phyloP scores from a whole-genome alignment of 2,797 vertebrate species.

The Carduelis carduelis region DNA sequence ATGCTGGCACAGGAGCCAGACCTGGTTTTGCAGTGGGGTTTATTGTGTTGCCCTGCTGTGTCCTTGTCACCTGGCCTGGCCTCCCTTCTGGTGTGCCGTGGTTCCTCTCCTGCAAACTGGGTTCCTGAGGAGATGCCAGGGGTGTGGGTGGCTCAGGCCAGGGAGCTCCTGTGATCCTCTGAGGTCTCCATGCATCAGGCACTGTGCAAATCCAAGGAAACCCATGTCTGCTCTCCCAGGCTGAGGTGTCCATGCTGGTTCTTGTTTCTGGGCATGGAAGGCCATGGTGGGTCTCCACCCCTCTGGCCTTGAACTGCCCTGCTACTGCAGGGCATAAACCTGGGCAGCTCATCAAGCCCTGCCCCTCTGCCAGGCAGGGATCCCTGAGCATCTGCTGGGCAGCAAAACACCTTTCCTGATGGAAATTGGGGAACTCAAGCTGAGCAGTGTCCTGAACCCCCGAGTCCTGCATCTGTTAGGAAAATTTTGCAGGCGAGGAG shows the following conservation, averaged over 20 bases:
- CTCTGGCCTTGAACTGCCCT: neutral
- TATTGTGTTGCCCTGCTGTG: rapidly evolving
- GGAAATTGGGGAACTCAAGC: neutral
- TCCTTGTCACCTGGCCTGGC: neutral
- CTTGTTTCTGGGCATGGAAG: neutral
- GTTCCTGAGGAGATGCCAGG: neutral
- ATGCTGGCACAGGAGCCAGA: rapidly evolving
- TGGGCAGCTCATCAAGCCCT: rapidly evolving
- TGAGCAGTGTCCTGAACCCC: neutral
- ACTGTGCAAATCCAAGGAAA: neutral
- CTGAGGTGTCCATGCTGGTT: neutral
- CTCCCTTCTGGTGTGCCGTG: neutral
- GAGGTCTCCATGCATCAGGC: rapidly evolving
- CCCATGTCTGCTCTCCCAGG: rapidly evolving
- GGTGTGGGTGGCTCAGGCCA: rapidly evolving
- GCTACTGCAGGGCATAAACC: neutral
- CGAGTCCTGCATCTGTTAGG: neutral
- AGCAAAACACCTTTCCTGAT: neutral
- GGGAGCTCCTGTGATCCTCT: neutral
- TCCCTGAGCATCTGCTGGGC: neutral
- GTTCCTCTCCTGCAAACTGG: neutral
- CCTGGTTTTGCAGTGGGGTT: neutral
- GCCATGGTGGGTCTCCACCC: neutral
- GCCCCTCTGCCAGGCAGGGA: neutral
- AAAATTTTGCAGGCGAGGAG: neutral